These are phyloP conservation scores for Agelas oroides DNA, from an alignment of 37 sponge, comb jelly and placozoan species.

Conservation along the genomic window DNA sequence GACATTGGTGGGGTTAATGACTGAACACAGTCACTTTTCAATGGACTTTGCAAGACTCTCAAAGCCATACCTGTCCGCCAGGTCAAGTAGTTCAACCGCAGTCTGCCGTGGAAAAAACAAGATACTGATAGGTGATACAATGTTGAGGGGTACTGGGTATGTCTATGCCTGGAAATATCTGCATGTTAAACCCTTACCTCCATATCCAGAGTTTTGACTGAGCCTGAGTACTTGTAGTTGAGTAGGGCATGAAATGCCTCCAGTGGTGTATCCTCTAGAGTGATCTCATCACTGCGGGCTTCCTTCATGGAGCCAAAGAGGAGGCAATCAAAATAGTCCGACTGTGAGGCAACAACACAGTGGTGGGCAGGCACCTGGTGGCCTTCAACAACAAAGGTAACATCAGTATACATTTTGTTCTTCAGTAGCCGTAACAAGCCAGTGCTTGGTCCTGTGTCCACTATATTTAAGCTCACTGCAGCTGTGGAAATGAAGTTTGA, in stretches of 20 bases:
- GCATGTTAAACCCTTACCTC: conserved; percentile 9
- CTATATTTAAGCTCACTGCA: no score
- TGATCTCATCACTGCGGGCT: conserved; percentile 3
- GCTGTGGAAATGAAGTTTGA: no score
- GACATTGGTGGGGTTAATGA: background rate
- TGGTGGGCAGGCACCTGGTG: conserved; percentile 16
- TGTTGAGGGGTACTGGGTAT: no score
- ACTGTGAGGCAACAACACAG: conserved; percentile 33
- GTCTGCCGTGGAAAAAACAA: conserved; percentile 9
- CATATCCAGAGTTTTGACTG: background rate
- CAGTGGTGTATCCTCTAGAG: conserved; percentile 22
- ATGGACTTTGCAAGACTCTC: background rate
- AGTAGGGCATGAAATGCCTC: conserved; percentile 35
- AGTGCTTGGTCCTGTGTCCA: no score
- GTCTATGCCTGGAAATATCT: no score
- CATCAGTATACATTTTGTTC: conserved; percentile 20
- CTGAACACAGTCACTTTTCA: background rate
- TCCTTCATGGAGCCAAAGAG: conserved; percentile 44
- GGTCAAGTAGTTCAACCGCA: conserved; percentile 18
- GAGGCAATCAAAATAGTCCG: conserved; percentile 40
- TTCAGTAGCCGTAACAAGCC: no score
- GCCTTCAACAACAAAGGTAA: conserved; percentile 41
- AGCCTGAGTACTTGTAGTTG: conserved; percentile 33
- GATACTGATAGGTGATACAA: no score
- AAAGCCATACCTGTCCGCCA: conserved; percentile 33